Percentiles rank a stretch among this genome's conserved stretches.
These are phyloP conservation scores for Cherax destructor DNA, from an alignment of 1,140 invertebrate species.

Conservation along the genomic window DNA sequence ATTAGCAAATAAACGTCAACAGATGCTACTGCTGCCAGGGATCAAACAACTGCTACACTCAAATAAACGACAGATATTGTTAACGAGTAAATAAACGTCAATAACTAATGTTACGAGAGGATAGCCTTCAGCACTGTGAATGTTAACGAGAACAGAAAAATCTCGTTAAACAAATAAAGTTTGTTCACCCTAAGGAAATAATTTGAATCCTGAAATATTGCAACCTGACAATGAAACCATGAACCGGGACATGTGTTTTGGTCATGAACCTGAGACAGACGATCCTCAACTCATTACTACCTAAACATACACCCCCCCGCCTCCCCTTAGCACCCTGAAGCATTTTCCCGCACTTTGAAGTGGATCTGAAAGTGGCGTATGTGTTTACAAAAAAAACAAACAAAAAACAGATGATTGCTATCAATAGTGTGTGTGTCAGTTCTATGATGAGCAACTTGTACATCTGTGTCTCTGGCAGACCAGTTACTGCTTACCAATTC, in stretches of 20 bases:
- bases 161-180: neutral
- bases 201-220: neutral
- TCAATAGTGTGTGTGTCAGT: too few relatives aligned
- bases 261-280: neutral
- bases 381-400: neutral
- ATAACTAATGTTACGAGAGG: too few relatives aligned
- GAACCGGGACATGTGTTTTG: neutral
- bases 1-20: too few relatives aligned
- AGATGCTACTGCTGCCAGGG: too few relatives aligned
- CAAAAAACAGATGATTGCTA: neutral
- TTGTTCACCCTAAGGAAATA: neutral
- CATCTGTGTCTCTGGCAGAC: neutral
- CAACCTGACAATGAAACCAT: neutral
- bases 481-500: slow-evolving; percentile 3
- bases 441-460: neutral
- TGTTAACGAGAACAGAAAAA: too few relatives aligned
- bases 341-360: neutral
- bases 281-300: neutral
- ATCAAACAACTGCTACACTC: too few relatives aligned
- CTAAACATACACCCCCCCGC: too few relatives aligned
- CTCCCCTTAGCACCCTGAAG: too few relatives aligned
- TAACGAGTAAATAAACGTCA: too few relatives aligned
- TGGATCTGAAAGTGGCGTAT: neutral
- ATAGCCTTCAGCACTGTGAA: too few relatives aligned
- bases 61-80: too few relatives aligned